These are phyloP conservation scores for Matsumyia berberina DNA, from an alignment of 2,888 invertebrate species.

Conservation along the genomic window DNA sequence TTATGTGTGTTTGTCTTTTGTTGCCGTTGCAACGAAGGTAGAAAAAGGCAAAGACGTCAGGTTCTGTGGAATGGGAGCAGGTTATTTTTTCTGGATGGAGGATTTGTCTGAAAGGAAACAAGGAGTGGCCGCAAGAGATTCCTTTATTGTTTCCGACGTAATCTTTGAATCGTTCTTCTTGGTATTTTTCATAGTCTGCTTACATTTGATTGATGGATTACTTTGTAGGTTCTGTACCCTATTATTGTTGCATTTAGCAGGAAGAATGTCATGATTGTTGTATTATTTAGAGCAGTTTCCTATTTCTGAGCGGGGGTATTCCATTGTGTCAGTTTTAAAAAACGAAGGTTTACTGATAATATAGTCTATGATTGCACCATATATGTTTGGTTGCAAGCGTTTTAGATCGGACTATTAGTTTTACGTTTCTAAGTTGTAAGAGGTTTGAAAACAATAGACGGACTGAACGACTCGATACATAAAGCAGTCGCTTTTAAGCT, in stretches of 20 bases:
- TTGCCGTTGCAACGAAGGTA: constrained; percentile 16
- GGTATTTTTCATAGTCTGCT: background rate
- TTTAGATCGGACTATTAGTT: no score
- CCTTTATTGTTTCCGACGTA: background rate
- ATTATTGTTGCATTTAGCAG: background rate
- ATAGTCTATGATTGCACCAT: no score
- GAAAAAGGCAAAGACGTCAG: constrained; percentile 13
- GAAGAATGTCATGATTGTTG: no score
- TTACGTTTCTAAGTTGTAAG: no score
- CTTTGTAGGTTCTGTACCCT: background rate
- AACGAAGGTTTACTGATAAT: no score
- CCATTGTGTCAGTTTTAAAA: no score
- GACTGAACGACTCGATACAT: no score
- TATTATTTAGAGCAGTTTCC: no score
- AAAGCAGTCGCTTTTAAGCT: no score
- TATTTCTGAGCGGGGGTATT: no score
- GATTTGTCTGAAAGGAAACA: background rate
- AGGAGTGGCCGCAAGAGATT: background rate
- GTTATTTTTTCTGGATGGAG: background rate
- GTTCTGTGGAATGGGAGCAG: constrained; percentile 26
- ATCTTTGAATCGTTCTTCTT: background rate
- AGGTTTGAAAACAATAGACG: no score
- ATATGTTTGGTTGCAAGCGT: no score
- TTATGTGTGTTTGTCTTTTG: constrained; percentile 24
- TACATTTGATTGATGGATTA: background rate